These are phyloP conservation scores for Todiramphus chloris DNA, from an alignment of 2,113 vertebrate species.

Conservation along the genomic window DNA sequence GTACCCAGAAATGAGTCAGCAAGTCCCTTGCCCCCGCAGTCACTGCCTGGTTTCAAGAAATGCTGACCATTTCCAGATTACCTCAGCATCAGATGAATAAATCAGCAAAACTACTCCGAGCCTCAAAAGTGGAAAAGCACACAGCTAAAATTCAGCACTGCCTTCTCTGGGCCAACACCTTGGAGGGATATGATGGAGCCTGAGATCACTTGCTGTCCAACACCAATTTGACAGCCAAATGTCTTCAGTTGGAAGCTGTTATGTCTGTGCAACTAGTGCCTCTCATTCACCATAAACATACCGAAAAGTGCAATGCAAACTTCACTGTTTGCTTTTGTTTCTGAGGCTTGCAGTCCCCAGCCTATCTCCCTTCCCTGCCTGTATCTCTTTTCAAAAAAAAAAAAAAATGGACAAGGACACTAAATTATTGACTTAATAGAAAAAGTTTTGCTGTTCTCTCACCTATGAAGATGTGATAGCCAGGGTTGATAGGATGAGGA, in stretches of 20 bases:
- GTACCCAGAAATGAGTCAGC: conserved; percentile 44
- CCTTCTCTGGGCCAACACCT: not conserved
- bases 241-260: not conserved
- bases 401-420: not conserved
- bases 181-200: not conserved
- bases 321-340: not conserved
- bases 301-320: not conserved
- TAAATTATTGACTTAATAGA: not conserved
- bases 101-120: not conserved
- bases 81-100: not conserved
- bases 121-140: not conserved
- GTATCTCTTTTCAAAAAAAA: not conserved
- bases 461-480: not conserved
- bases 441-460: not conserved
- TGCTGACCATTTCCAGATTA: not conserved
- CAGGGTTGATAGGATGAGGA: not conserved
- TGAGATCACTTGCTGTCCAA: not conserved
- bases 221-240: not conserved
- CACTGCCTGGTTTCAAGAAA: conserved; percentile 41
- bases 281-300: not conserved
- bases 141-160: not conserved
- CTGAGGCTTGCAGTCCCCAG: not conserved
- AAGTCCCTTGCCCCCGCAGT: not conserved
- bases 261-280: not conserved
- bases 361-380: not conserved